Conservation (phyloP, 2,797 vertebrate species). For the Atherinosoma microstoma region DNA sequence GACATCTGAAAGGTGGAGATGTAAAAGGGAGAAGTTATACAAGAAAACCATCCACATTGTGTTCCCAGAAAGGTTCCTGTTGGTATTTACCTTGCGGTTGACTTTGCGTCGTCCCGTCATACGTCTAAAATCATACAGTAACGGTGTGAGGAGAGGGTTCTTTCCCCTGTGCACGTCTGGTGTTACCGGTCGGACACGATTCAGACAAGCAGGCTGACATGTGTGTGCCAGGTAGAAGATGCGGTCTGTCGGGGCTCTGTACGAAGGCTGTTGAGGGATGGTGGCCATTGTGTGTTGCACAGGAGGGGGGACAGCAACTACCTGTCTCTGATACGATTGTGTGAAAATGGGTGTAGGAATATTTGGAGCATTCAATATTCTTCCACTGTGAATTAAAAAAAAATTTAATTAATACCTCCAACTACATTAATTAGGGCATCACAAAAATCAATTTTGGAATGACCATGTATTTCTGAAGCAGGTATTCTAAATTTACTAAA, state of each 20-base stretch:
- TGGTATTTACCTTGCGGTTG: slow-evolving; percentile 88
- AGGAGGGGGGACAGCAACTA: slow-evolving; percentile 14
- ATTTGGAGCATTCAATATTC: slow-evolving; percentile 12
- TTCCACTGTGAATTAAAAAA: slow-evolving; percentile 35
- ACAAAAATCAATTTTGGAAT: neutral
- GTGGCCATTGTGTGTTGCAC: slow-evolving; percentile 4
- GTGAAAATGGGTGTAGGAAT: slow-evolving; percentile 37
- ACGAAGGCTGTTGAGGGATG: slow-evolving; percentile 88
- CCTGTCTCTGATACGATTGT: slow-evolving; percentile 51
- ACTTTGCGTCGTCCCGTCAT: slow-evolving; percentile 94
- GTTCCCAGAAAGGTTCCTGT: neutral
- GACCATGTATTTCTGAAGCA: no score
- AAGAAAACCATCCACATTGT: neutral
- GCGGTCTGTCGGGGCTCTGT: slow-evolving; percentile 92
- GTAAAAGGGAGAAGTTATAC: neutral
- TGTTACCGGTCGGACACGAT: slow-evolving; percentile 84
- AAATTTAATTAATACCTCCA: slow-evolving; percentile 8
- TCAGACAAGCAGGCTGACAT: slow-evolving; percentile 90
- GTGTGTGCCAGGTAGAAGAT: slow-evolving; percentile 93
- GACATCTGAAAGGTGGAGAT: slow-evolving; percentile 83
- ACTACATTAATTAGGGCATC: neutral
- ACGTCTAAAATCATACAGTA: slow-evolving; percentile 95
- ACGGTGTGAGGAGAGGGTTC: slow-evolving; percentile 93
- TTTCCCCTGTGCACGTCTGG: slow-evolving; percentile 86
- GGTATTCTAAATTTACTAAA: neutral